These are phyloP conservation scores for Chouioia cunea DNA, from an alignment of 2,888 invertebrate genomes.

Conservation along the genomic window DNA sequence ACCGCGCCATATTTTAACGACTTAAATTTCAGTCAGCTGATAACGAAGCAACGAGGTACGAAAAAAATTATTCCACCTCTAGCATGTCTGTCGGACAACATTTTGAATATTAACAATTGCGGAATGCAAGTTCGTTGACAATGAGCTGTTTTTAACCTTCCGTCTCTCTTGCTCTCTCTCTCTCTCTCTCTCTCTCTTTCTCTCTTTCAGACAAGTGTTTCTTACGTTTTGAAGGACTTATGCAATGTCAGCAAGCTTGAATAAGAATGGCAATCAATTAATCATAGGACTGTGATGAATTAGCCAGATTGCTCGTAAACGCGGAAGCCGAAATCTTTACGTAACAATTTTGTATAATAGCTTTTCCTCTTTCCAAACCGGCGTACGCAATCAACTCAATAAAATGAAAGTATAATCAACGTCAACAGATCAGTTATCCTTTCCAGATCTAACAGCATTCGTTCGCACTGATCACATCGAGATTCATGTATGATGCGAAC, in stretches of 20 bases:
- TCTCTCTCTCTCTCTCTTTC: too few species aligned
- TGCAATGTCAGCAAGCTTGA: constrained; percentile 21
- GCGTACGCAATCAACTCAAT: neutral
- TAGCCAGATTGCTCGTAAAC: constrained; percentile 7
- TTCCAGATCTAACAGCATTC: too few species aligned
- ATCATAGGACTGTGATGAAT: constrained; percentile 39
- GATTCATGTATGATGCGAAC: too few species aligned
- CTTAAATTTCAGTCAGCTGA: too few species aligned
- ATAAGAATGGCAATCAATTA: constrained; percentile 38
- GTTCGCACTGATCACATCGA: too few species aligned
- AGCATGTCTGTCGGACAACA: neutral
- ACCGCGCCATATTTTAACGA: too few species aligned
- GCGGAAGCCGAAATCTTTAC: constrained; percentile 38
- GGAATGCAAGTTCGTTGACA: constrained; percentile 13
- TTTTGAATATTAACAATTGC: constrained; percentile 5
- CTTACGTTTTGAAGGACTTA: constrained; percentile 25
- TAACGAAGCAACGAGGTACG: too few species aligned
- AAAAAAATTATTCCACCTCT: too few species aligned
- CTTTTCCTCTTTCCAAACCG: constrained; percentile 9
- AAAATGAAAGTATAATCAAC: constrained; percentile 21
- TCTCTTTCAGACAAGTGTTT: neutral
- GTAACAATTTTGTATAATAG: constrained; percentile 15
- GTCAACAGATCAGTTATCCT: neutral
- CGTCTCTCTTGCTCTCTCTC: too few species aligned
- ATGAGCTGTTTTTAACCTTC: constrained; percentile 19